Evolutionary conservation across 2,113 vertebrate genomes (phyloP).

Genomic region (Porphyrio hochstetteri): DNA sequence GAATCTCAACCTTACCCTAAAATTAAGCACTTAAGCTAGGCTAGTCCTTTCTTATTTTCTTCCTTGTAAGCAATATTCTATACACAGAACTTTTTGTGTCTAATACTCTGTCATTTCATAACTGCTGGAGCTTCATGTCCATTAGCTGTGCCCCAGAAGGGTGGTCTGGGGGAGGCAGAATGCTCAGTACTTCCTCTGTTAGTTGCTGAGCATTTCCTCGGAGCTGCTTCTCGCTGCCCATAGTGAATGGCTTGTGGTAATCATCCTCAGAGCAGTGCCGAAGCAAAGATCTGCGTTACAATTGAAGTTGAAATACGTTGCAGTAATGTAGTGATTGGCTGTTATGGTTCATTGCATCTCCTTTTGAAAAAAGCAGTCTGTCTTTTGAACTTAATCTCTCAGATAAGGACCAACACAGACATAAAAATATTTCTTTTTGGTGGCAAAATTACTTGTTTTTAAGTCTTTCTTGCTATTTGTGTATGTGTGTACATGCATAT

Average conservation of each 20-base stretch:
- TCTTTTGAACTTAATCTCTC: not conserved
- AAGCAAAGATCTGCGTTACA: not conserved
- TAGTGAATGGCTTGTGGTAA: not conserved
- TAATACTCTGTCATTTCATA: not conserved
- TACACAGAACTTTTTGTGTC: not conserved
- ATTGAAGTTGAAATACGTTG: not conserved
- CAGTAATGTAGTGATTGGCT: not conserved
- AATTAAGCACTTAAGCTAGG: not conserved
- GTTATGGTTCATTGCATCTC: not conserved
- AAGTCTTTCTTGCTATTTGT: not conserved
- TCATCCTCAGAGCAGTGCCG: not conserved
- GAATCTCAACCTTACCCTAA: not conserved
- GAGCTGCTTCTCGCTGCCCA: not conserved
- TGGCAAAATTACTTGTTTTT: not conserved
- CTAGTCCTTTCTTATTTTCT: not conserved
- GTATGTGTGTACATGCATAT: not conserved
- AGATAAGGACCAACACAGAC: not conserved
- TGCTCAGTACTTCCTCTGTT: not conserved
- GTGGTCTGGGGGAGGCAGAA: not conserved
- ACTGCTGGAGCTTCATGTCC: not conserved
- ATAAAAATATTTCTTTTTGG: not conserved
- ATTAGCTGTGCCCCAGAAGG: not conserved
- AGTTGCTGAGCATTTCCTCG: not conserved
- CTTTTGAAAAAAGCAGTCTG: not conserved
- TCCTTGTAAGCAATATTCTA: not conserved